Base-by-base conservation (phyloP, 2,113 vertebrate species). In the Corvus moneduloides region DNA sequence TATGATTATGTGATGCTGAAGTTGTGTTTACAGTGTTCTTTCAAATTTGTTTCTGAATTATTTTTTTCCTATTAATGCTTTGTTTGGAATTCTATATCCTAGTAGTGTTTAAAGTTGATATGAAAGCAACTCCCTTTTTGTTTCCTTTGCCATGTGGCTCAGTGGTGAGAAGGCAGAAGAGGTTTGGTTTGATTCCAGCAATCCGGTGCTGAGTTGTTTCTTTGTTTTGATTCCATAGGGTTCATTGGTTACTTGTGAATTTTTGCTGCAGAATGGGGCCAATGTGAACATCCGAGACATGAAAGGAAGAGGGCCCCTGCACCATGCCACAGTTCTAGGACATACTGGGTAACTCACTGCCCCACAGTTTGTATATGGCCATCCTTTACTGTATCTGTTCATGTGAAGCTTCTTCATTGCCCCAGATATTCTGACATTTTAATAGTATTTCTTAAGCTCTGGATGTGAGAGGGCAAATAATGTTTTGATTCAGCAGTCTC, bases 241-340 rank as follows among this genome's bases (percentile, higher is more conserved):
- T 67, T 99, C 99, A 3, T 89, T 99, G 98, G 99, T 99, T 94
- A 98, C 99, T 22, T 99, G 99, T 39, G 99, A 99, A 96, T 99
- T 99, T 97, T 97, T 99, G 86, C 99, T 99, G 52, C 99, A 99
- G 97, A 99, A 99, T 39, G 99, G 99, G 74, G 99, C 99, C 62
- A 99, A 99, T 33, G 99, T 99, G 90, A 99, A 99, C 97, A 98
- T 99, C 96, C 98, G 98, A 94, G 99, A 99, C 58, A 72, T 98
- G 71, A 98, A 98, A 72, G 99, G 99, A 51, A 97, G 99, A 94
- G 99, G 99, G 30, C 99, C 99, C 3, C 98, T 99, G 55, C 99
- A 99, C 95, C 99, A 99, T 2, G 99, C 99, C 96, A 99, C 99
- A 0, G 98, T 99, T 97, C 97, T 99, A 51, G 99, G 99, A 41